Evolutionary conservation across 2,113 vertebrate genomes (phyloP).

Genomic region (Erythrolamprus reginae): DNA sequence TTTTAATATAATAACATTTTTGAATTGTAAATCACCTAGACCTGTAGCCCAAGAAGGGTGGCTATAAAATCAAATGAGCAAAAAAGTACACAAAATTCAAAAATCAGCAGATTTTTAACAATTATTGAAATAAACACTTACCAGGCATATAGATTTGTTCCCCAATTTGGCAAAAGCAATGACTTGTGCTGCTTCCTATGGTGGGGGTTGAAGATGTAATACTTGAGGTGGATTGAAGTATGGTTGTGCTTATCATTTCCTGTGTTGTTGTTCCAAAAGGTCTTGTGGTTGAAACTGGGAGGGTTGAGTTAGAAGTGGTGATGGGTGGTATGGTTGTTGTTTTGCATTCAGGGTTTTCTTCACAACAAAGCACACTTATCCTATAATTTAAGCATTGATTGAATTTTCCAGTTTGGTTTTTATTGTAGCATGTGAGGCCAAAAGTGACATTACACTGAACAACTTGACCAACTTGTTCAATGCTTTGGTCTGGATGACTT

Average conservation of each 20-base stretch:
- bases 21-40: background rate
- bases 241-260: background rate
- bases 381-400: constrained; percentile 56
- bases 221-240: background rate
- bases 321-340: fast-evolving
- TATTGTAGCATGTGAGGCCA: constrained; percentile 63
- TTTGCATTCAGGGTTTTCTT: background rate
- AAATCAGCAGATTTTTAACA: background rate
- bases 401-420: constrained; percentile 40
- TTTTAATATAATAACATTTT: background rate
- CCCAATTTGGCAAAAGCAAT: constrained; percentile 55
- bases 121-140: constrained; percentile 28
- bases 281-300: background rate
- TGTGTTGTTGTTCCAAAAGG: background rate
- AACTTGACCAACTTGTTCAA: background rate
- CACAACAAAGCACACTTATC: constrained; percentile 50
- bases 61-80: background rate
- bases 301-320: background rate
- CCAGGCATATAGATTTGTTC: background rate
- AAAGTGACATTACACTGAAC: constrained; percentile 15
- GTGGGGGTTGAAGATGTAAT: background rate
- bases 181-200: fast-evolving
- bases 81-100: background rate
- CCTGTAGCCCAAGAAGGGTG: background rate
- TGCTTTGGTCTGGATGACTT: constrained; percentile 20